Percentiles rank a stretch among this genome's conserved stretches.
These are phyloP conservation scores for Anolis carolinensis DNA, from an alignment of 2,113 vertebrate species.

Conservation along the genomic window DNA sequence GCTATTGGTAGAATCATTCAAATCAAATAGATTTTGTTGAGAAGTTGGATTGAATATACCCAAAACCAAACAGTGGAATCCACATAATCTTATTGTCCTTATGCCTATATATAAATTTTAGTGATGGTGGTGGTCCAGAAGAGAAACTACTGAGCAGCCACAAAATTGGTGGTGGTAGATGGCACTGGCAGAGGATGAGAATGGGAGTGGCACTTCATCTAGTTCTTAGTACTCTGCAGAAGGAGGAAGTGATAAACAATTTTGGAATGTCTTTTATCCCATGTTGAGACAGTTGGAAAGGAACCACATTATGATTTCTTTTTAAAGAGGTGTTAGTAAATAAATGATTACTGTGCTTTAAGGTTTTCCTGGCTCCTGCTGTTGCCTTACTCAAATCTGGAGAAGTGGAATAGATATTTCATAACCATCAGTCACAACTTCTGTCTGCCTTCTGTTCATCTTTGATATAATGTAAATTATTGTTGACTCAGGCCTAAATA, in stretches of 20 bases:
- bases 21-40: background rate
- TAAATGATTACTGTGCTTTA: background rate
- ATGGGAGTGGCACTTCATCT: no score
- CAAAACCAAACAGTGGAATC: background rate
- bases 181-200: no score
- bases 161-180: no score
- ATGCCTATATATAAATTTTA: no score
- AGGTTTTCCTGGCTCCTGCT: background rate
- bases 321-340: slow-evolving; percentile 9
- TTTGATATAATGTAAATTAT: background rate
- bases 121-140: no score
- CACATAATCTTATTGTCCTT: no score
- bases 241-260: no score
- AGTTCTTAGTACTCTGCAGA: no score
- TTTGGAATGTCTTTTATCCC: background rate
- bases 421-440: background rate
- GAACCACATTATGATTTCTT: background rate
- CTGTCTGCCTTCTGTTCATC: rapidly evolving
- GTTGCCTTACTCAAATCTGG: background rate
- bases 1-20: background rate
- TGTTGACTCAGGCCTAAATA: background rate
- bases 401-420: background rate
- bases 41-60: background rate
- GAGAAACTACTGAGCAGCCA: no score
- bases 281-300: background rate